Base-by-base conservation (phyloP, 2,113 vertebrate species). In the Kryptolebias marmoratus region DNA sequence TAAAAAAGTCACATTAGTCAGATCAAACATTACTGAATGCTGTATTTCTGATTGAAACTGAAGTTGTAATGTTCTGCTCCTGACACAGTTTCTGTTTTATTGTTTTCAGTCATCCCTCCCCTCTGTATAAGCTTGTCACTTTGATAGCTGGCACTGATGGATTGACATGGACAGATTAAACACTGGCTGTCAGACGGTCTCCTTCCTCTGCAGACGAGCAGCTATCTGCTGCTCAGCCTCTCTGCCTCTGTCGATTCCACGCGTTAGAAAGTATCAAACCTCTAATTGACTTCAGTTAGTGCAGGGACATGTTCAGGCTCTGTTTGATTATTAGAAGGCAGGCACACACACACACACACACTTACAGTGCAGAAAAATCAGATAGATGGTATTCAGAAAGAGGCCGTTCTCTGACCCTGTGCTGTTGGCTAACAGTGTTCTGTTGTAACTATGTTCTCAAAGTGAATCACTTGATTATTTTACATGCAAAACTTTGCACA, bases 141-240 rank as follows among this genome's bases (percentile, higher is more conserved):
- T 76, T 62, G 73, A 74, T 5, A 75, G 65, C 70, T 83, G 85
- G 71, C 82, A 69, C 49, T 83, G 88, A 86, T 62, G 72, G 83
- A 87, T 69, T 82, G 77, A 71, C 79, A 45, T 30, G 48, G 82
- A 77, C 82, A 76, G 75, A 85, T 88, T 83, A 83, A 87, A 88
- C 77, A 30, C 64, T 3, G 69, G 68, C 78, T 88, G 89, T 86
- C 82, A 81, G 61, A 71, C 27, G 11, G 56, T 64, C 55, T 60
- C 81, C 64, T 49, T 64, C 57, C 74, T 81, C 63, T 59, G 75
- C 79, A 57, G 79, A 68, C 2, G 30, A 80, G 39, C 58, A 55
- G 73, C 67, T 44, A 28, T 54, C 42, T 27, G 15, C 13, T 16
- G 22, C 32, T 65, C 64, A 76, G 79, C 48, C 65, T 63, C n/a